Evolutionary conservation across 2,113 vertebrate genomes (phyloP).

Genomic region (Xiphophorus maculatus): DNA sequence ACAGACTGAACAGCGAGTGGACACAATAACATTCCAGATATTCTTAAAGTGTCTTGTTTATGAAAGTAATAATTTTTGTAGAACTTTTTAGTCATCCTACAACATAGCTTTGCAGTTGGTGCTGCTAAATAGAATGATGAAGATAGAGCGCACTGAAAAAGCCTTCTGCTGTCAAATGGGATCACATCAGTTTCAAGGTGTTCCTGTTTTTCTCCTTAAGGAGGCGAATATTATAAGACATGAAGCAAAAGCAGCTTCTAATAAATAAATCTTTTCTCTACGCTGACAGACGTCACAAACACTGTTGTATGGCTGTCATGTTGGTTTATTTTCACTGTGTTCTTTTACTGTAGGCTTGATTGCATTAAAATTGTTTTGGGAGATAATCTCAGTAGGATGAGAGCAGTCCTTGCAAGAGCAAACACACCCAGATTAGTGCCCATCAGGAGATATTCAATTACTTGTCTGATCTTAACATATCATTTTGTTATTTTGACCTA

Average conservation of each 20-base stretch:
- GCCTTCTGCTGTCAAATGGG: slow-evolving; percentile 3
- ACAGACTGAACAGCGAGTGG: not conserved
- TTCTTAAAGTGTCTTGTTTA: not conserved
- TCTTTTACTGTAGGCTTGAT: not conserved
- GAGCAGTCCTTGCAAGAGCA: not conserved
- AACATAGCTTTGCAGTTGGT: not conserved
- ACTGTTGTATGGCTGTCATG: not conserved
- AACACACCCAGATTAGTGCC: too few relatives aligned
- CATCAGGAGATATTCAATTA: not conserved
- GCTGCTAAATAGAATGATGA: not conserved
- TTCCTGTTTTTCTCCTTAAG: not conserved
- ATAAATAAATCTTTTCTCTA: not conserved
- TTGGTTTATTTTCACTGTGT: not conserved
- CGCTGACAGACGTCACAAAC: not conserved
- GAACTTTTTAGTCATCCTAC: not conserved
- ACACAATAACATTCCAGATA: slow-evolving; percentile 16
- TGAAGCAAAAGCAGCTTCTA: not conserved
- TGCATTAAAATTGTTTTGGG: not conserved
- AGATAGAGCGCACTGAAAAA: not conserved
- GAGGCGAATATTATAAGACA: not conserved
- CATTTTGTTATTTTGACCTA: not conserved
- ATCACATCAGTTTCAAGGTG: slow-evolving; percentile 9
- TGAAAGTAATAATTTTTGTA: not conserved
- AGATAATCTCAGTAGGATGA: not conserved
- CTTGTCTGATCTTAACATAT: not conserved